These are phyloP conservation scores for Scaptodrosophila latifasciaeformis DNA, from an alignment of 2,888 invertebrate genomes.

Conservation along the genomic window DNA sequence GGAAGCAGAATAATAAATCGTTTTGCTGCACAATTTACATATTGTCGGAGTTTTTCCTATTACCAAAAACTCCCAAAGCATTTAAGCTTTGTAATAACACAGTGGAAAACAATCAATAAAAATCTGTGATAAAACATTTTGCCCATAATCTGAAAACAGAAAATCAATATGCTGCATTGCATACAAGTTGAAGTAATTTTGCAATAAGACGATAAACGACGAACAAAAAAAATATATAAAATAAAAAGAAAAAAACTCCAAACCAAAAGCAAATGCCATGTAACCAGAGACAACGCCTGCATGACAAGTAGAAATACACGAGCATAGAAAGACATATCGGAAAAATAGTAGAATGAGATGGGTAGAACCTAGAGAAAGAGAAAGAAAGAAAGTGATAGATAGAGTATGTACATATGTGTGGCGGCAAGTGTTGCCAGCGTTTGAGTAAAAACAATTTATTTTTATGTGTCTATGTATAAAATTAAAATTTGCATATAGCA, in stretches of 20 bases:
- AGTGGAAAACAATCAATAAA: conserved; percentile 29
- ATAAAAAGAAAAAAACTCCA: conserved; percentile 26
- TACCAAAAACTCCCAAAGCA: conserved; percentile 4
- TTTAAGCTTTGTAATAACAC: conserved; percentile 10
- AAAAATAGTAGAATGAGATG: too few species aligned
- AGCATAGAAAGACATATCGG: neutral
- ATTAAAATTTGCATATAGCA: conserved; percentile 55
- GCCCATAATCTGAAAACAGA: conserved; percentile 30
- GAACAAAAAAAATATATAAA: conserved; percentile 23
- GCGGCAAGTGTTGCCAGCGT: conserved; percentile 47
- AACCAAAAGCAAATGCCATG: conserved; percentile 7
- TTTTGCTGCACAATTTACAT: conserved; percentile 13
- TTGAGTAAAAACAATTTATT: conserved; percentile 54
- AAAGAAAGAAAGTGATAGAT: too few species aligned
- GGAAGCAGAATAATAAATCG: conserved; percentile 21
- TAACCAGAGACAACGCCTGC: conserved; percentile 35
- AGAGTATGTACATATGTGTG: too few species aligned
- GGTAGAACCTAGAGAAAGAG: too few species aligned
- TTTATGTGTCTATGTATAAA: conserved; percentile 54
- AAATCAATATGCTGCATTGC: conserved; percentile 57
- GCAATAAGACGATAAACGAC: conserved; percentile 29
- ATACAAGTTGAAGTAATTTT: conserved; percentile 25
- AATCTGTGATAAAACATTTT: conserved; percentile 31
- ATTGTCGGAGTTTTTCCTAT: conserved; percentile 5
- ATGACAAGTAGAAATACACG: conserved; percentile 28